Conservation (phyloP, 1,140 invertebrate genomes). For the Drosophila watanabei region DNA sequence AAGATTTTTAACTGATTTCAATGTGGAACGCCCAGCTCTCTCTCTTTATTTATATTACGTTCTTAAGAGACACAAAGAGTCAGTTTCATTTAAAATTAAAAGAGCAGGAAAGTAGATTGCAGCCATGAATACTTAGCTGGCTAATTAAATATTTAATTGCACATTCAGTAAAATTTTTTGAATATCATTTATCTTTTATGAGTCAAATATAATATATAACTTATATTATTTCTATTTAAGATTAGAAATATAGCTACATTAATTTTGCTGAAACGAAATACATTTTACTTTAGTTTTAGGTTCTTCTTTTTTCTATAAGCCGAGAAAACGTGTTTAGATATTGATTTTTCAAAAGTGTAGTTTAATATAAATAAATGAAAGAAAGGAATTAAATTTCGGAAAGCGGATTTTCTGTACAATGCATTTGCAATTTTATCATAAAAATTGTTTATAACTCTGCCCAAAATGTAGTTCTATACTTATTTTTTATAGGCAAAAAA, state of each 20-base stretch:
- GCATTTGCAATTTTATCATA: neutral
- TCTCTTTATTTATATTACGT: neutral
- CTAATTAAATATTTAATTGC: neutral
- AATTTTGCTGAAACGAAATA: neutral
- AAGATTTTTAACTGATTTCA: neutral
- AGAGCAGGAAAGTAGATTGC: neutral
- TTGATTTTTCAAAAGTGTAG: neutral
- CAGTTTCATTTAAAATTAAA: neutral
- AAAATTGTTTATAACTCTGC: neutral
- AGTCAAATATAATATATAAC: neutral
- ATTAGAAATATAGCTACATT: neutral
- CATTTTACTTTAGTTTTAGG: neutral
- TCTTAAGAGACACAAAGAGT: neutral
- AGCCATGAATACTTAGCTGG: neutral
- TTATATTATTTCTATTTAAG: neutral
- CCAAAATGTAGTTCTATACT: too few species aligned
- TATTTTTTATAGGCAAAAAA: neutral
- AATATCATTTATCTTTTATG: neutral
- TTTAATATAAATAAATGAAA: neutral
- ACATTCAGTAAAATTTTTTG: neutral
- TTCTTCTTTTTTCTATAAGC: neutral
- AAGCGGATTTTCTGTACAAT: neutral
- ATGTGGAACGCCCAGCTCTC: neutral
- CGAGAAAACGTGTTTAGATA: neutral
- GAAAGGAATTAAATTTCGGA: neutral